Evolutionary conservation across 1,140 invertebrate species (phyloP), one percentile per base, ranked within the genome.

Genomic region (Bombus pascuorum): DNA sequence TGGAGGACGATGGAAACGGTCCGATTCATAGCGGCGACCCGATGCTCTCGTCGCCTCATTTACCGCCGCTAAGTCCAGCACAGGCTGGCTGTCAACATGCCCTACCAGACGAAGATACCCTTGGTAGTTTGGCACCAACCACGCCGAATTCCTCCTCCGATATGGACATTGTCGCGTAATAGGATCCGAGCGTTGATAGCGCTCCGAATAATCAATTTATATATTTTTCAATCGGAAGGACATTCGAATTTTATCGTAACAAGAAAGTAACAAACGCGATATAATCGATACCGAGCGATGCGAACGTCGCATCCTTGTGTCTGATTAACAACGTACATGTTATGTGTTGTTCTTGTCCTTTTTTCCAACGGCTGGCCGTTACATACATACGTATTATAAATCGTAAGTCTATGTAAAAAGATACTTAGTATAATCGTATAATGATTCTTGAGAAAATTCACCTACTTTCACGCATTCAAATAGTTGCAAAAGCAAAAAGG

Each of bases 1-100:
- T 98, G 97, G 97, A 98, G 89, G 97, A 98, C 90, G 98, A 98
- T 91, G 96, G 97, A 28, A 96, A 95, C 78, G 95, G 95, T 68
- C 96, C 97, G 0, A 96, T 97, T 3, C 96, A 96, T 83, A 94
- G 95, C 83, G 96, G 96, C 65, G 97, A 97, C 92, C 97, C 97
- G 28, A 97, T 96, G 95, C 90, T 97, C 42, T 96, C 96, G 28
- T 96, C 96, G 34, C 95, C 96, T 13, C 95, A 95, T 83, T 92
- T 96, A 39, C 94, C 95, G 44, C 93, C 94, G 0, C 80, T 94
- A 44, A 95, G 94, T 81, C 94, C 95, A 57, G 92, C 95, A n/a
- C 92, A 94, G 25, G 83, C 89, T 3, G 92, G 88, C 77, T 94
- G 94, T 89, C 95, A 95, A 70, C 94, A 95, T 83, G 91, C 91